phyloP scores from a whole-genome alignment of 1,140 invertebrate genomes.

The Mizuhopecten yessoensis region DNA sequence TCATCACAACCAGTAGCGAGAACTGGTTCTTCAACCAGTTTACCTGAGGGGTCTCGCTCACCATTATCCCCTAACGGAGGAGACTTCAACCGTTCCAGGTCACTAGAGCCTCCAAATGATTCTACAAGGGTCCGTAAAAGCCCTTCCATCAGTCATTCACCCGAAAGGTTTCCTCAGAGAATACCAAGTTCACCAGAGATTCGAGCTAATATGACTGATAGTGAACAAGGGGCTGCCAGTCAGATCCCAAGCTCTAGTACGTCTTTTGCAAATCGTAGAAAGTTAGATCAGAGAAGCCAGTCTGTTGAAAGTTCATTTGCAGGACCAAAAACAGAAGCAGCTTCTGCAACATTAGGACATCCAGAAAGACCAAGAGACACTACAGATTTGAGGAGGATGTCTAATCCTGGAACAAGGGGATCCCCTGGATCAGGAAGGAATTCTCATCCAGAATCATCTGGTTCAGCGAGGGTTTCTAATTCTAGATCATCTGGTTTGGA shows the following conservation, averaged over 20 bases:
- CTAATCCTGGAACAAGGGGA: neutral
- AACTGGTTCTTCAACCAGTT: neutral
- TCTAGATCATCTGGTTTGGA: constrained; percentile 16
- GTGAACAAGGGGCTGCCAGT: neutral
- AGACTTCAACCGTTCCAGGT: neutral
- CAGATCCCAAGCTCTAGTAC: neutral
- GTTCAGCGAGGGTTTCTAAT: neutral
- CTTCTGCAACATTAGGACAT: neutral
- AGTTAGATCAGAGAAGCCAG: neutral
- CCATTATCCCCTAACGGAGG: neutral
- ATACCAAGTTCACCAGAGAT: neutral
- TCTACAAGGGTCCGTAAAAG: neutral
- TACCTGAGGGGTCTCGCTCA: neutral
- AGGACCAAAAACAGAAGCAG: neutral
- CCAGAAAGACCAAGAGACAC: neutral
- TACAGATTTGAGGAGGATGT: neutral
- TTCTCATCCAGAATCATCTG: neutral
- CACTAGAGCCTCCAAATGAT: neutral
- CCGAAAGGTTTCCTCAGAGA: neutral
- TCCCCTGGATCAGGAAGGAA: neutral
- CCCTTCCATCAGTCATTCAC: neutral
- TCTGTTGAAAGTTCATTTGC: constrained; percentile 13
- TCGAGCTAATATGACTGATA: neutral
- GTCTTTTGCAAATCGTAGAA: neutral
- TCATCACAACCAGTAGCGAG: neutral